Evolutionary conservation across 2,888 invertebrate species (phyloP).

Genomic region (Temnothorax unifasciatus): DNA sequence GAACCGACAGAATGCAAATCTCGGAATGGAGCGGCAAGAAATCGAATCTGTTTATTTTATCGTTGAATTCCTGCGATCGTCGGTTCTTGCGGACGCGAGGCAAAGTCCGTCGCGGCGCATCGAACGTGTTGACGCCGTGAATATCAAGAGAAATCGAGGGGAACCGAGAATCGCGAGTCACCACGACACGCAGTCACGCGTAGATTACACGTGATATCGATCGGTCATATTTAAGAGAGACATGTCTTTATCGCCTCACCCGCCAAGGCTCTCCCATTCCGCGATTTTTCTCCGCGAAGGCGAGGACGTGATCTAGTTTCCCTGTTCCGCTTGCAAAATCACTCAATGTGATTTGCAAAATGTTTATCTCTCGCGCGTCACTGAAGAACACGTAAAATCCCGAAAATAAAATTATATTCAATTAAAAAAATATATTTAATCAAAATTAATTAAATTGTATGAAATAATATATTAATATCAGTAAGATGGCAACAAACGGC

Average conservation of each 20-base stretch:
- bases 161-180: not conserved
- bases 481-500: no score
- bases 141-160: conserved; percentile 44
- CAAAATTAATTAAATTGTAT: no score
- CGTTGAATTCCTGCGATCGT: not conserved
- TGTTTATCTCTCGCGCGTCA: not conserved
- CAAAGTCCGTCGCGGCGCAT: not conserved
- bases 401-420: not conserved
- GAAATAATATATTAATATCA: not conserved
- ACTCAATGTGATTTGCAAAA: not conserved
- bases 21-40: not conserved
- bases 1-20: not conserved
- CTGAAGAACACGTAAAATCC: not conserved
- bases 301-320: conserved; percentile 30
- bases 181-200: conserved; percentile 40
- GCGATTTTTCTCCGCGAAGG: not conserved
- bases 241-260: not conserved
- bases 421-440: no score
- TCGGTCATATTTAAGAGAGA: conserved; percentile 31
- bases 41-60: conserved; percentile 11
- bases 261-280: not conserved
- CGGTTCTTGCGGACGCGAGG: not conserved
- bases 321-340: not conserved
- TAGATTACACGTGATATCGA: conserved; percentile 51
- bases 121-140: not conserved